Percentiles rank a stretch among this genome's conserved stretches.
phyloP scores from a whole-genome alignment of 2,888 invertebrate species.

The Ecdyonurus torrentis region DNA sequence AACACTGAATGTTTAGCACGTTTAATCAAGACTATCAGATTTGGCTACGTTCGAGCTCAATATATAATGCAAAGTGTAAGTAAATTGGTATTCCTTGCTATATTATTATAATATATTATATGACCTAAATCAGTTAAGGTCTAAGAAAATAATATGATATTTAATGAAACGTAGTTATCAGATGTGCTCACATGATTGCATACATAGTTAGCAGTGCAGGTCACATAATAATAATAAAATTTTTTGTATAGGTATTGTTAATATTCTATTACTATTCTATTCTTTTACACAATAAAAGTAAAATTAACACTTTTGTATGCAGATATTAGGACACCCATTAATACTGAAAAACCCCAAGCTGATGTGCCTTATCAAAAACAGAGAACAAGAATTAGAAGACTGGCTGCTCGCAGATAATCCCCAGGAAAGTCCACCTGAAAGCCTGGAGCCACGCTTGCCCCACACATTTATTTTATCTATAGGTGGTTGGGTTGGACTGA shows the following conservation, averaged over 20 bases:
- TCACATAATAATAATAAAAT: too few species aligned
- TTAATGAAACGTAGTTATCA: too few species aligned
- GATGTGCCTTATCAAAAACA: background rate
- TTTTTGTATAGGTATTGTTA: too few species aligned
- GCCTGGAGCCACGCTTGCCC: background rate
- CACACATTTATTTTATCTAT: background rate
- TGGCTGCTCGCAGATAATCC: background rate
- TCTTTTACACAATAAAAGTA: too few species aligned
- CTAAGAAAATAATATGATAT: too few species aligned
- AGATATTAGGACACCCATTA: background rate
- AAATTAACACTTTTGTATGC: too few species aligned
- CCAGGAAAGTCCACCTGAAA: background rate
- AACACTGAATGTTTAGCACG: background rate
- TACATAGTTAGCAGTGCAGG: too few species aligned
- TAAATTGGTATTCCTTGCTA: too few species aligned
- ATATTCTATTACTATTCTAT: too few species aligned
- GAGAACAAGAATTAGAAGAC: background rate
- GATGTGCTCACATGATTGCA: too few species aligned
- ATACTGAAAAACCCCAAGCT: background rate
- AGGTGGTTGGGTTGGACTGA: background rate
- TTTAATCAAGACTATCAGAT: background rate
- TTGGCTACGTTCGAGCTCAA: background rate
- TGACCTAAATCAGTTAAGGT: too few species aligned
- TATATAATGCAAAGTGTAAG: background rate
- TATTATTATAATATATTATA: too few species aligned